Conservation (phyloP, 1,140 invertebrate species). For the Brachionus rotundiformis region DNA sequence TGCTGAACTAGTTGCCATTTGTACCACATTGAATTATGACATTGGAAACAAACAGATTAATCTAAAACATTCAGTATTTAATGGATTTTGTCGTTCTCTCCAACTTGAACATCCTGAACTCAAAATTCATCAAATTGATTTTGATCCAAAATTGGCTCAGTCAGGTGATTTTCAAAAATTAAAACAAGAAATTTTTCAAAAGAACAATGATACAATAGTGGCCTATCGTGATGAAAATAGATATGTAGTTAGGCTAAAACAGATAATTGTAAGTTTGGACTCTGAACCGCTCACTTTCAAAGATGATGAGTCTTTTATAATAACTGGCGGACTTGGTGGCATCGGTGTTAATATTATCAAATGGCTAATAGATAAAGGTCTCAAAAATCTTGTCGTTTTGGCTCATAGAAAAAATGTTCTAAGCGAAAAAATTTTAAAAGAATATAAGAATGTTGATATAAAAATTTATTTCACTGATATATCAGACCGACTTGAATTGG, state of each 20-base stretch:
- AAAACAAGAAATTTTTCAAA: not conserved
- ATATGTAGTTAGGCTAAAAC: not conserved
- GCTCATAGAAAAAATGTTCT: not conserved
- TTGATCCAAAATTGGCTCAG: not conserved
- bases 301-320: not conserved
- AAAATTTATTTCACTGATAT: not conserved
- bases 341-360: not conserved
- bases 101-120: not conserved
- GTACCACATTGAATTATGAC: not conserved
- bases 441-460: not conserved
- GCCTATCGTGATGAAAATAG: not conserved
- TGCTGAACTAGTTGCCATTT: not conserved
- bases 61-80: not conserved
- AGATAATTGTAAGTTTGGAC: not conserved
- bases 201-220: not conserved
- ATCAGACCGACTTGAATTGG: not conserved
- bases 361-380: not conserved
- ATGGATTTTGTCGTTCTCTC: not conserved
- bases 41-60: not conserved
- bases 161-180: not conserved
- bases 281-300: not conserved
- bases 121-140: not conserved
- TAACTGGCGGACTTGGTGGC: slow-evolving; percentile 16
- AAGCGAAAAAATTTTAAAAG: no score
- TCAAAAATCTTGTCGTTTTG: not conserved